A percentile compares a stretch with the other conserved stretches of the same genome.
Evolutionary conservation across 2,797 vertebrate genomes (phyloP).

Genomic region (Acipenser transmontanus): DNA sequence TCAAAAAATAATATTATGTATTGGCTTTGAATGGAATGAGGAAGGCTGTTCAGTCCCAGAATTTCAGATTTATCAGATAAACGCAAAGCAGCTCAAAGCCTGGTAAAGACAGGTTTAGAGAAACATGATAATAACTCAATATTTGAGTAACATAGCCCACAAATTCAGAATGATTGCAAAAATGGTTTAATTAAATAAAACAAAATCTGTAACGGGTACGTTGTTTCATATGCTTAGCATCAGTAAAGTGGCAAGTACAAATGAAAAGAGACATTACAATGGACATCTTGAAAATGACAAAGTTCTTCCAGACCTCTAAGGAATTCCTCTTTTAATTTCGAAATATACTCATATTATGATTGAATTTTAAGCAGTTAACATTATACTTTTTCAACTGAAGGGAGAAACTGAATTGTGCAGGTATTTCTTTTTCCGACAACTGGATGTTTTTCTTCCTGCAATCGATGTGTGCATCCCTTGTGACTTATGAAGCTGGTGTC

Average conservation of each 20-base stretch:
- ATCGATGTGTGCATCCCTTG: conserved; percentile 71
- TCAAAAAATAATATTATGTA: too few species aligned
- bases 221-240: conserved; percentile 76
- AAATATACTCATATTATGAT: conserved; percentile 66
- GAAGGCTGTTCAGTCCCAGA: too few species aligned
- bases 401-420: conserved; percentile 78
- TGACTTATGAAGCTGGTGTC: conserved; percentile 62
- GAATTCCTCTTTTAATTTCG: conserved; percentile 68
- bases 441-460: conserved; percentile 58
- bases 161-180: too few species aligned
- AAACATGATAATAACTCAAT: too few species aligned
- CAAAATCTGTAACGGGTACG: conserved; percentile 69
- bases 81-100: too few species aligned
- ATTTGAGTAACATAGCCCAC: too few species aligned
- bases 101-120: too few species aligned
- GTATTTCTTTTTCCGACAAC: conserved; percentile 70
- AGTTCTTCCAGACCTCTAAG: conserved; percentile 49
- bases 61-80: too few species aligned
- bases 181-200: conserved; percentile 67
- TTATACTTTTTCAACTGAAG: conserved; percentile 50
- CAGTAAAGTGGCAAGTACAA: conserved; percentile 73
- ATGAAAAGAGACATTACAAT: conserved; percentile 74
- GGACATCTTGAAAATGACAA: conserved; percentile 70
- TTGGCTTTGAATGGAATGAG: too few species aligned
- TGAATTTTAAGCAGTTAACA: conserved; percentile 62